Base-by-base conservation (phyloP, 2,797 vertebrate genomes). In the Microtus californicus region DNA sequence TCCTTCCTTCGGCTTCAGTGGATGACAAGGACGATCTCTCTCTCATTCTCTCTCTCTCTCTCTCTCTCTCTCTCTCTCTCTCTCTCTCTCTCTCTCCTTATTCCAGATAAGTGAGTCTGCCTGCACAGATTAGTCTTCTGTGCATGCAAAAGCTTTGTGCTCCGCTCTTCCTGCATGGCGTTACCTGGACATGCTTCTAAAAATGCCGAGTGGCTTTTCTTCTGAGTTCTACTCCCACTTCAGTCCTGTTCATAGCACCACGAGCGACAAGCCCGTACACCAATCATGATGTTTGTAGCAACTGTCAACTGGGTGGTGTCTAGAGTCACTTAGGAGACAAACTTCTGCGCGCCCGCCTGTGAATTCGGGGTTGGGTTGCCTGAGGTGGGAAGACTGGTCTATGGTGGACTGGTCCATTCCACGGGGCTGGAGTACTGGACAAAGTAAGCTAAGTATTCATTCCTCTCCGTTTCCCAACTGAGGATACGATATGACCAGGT, bases 61-160 rank as follows among this genome's bases (percentile, higher is more conserved):
- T 54, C 54, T 85, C 34, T 25, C 7, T n/a, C 31, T 31, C 15
- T 12, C 63, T 54, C 51, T 31, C 63, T 21, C 10, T n/a, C n/a
- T n/a, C 1, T 56, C 17, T 56, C 17, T 12, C 63, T 54, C 51
- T 83, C 34, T 25, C 2, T n/a, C 31, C 34, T 93, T 9, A 37
- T 76, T 93, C 51, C 37, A 91, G 65, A n/a, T 19, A 88, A 91
- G 10, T 90, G 69, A 2, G 17, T 95, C 56, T 89, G n/a, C 56
- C 54, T 40, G 79, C 3, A 8, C 2, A 48, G 71, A 67, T 14
- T 34, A 48, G 45, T 17, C 19, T 27, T 21, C 79, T 73, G 80
- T 12, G 91, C 15, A 37, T 54, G 27, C 10, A 73, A 73, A 82
- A n/a, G n/a, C 10, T 90, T 87, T 56, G 43, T 27, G 7, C 83